Base-by-base conservation (phyloP, 2,113 vertebrate species). In the Cochlearius cochlearius region DNA sequence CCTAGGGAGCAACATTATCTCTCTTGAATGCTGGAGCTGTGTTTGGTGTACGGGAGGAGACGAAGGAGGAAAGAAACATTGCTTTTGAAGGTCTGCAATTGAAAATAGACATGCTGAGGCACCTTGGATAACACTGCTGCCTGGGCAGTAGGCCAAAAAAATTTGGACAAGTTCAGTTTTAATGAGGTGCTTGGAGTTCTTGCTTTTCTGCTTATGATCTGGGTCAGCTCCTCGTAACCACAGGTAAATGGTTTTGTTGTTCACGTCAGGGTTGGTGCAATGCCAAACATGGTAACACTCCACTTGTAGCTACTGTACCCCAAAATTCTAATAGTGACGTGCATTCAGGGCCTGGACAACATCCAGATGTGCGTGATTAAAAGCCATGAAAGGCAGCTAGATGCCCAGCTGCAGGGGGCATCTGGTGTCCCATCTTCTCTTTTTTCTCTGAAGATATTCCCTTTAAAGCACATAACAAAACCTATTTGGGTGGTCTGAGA, bases 161-260 rank as follows among this genome's bases (percentile, higher is more conserved):
- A 25, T 16, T 19, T 79, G 79, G 50, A 66, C 41, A 60, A 62
- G 53, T 69, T 90, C 34, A 38, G 41, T 87, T 92, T 84, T 91
- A 94, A 87, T 95, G 68, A 89, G 52, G 17, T 94, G 26, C 76
- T 88, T 88, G 74, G 73, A 94, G 39, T 69, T 77, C 71, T 91
- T 2, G 12, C 59, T 47, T 89, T 86, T 92, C 76, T 94, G 63
- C 50, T 79, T 80, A 18, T 20, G 49, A n/a, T 56, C 36, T 45
- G 62, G 30, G 23, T 82, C 45, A 60, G 71, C 23, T 64, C 21
- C 50, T 88, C 1, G 7, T 43, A 78, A 81, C 20, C 74, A 63
- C 32, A 95, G 39, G 66, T 18, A 36, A 25, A 29, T 22, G 38
- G 20, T 80, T 94, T 86, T 74, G 30, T 56, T 83, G 19, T 73